phyloP scores from a whole-genome alignment of 2,888 invertebrate species.

The Plagodis pulveraria region DNA sequence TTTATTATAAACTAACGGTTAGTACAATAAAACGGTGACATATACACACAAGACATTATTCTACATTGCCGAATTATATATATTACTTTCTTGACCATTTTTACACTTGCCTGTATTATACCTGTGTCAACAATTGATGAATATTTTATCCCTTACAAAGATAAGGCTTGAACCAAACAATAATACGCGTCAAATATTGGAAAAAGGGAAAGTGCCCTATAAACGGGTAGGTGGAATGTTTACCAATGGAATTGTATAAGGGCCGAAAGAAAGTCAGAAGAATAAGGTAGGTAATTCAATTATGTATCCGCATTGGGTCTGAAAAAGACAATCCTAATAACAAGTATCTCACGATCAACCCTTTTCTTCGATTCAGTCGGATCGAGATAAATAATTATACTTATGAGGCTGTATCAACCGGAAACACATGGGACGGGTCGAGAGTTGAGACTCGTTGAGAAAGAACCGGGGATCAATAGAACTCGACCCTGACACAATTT shows the following conservation, averaged over 20 bases:
- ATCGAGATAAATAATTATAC: slow-evolving; percentile 53
- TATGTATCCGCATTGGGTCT: slow-evolving; percentile 20
- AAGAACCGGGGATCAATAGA: slow-evolving; percentile 78
- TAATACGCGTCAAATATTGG: slow-evolving; percentile 21
- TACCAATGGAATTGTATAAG: slow-evolving; percentile 24
- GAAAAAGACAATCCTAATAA: slow-evolving; percentile 32
- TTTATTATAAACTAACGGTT: too few relatives aligned
- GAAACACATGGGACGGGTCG: slow-evolving; percentile 67
- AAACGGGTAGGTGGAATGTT: slow-evolving; percentile 30
- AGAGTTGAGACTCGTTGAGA: slow-evolving; percentile 62
- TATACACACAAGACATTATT: too few relatives aligned
- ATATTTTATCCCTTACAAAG: slow-evolving; percentile 11
- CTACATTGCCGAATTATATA: too few relatives aligned
- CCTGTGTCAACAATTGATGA: neutral
- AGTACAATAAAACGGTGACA: too few relatives aligned
- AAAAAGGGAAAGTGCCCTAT: slow-evolving; percentile 26
- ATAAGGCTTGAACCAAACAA: slow-evolving; percentile 12
- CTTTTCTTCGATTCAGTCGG: slow-evolving; percentile 41
- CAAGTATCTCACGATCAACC: slow-evolving; percentile 39
- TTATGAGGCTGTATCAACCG: slow-evolving; percentile 56
- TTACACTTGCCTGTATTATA: too few relatives aligned
- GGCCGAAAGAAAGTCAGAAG: slow-evolving; percentile 19
- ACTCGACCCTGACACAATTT: slow-evolving; percentile 81
- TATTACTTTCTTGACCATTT: too few relatives aligned
- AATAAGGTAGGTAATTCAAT: slow-evolving; percentile 28